Percentiles rank a stretch among this genome's conserved stretches.
Conservation (phyloP, 2,888 invertebrate species). For the Tupiocoris notatus region DNA sequence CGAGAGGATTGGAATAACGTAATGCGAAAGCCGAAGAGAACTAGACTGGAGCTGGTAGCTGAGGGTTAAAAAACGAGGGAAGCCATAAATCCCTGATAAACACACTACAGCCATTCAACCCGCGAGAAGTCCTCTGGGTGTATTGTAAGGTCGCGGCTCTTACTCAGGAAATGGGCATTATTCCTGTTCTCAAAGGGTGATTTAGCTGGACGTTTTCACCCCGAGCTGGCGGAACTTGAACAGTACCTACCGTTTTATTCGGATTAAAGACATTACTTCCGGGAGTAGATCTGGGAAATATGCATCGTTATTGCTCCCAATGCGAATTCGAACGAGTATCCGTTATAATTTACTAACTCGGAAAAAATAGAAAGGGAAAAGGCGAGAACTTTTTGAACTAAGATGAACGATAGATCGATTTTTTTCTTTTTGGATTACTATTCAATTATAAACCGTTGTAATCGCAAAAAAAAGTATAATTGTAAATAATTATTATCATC, state of each 20-base stretch:
- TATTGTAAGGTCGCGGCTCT: constrained; percentile 15
- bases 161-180: constrained; percentile 28
- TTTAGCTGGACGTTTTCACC: not conserved
- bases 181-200: constrained; percentile 18
- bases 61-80: constrained; percentile 19
- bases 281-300: not conserved
- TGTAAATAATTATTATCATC: no score
- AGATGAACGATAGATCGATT: no score
- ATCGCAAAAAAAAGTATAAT: no score
- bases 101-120: constrained; percentile 27
- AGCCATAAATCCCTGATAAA: constrained; percentile 24
- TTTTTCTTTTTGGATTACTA: no score
- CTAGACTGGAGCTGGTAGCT: no score
- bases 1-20: no score
- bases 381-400: no score
- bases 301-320: not conserved
- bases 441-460: no score
- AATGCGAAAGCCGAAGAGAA: no score
- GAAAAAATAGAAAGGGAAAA: no score
- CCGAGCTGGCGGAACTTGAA: not conserved
- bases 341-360: no score
- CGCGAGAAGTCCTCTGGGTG: constrained; percentile 12
- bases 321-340: no score
- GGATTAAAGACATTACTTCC: not conserved
- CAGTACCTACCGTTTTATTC: not conserved